Base-by-base conservation (phyloP, 2,797 vertebrate species). In the Pangasius macronema region DNA sequence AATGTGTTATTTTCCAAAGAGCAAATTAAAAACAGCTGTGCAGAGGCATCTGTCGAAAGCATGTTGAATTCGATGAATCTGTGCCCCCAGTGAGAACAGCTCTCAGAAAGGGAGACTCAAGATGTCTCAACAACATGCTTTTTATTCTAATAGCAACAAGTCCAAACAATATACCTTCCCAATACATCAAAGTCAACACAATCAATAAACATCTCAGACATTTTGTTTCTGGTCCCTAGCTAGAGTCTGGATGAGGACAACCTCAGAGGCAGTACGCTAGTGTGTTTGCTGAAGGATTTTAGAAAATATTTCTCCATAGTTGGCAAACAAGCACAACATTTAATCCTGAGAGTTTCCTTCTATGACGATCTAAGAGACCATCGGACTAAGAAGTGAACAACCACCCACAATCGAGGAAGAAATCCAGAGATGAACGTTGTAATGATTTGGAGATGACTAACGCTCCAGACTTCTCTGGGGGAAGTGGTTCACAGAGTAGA, bases 31-130 rank as follows among this genome's bases (percentile, higher is more conserved):
- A 85, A 42, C 84, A 86, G 79, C 49, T 86, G 77, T 16, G 39
- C 36, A 68, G 67, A 88, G 59, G 65, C 77, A 79, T 83, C 53
- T 72, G 84, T 70, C 61, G 22, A 72, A 57, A n/a, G 30, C 42
- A 82, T 70, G 59, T 30, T 73, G 68, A 86, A 84, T 68, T 82
- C 39, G 61, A 59, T 73, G 57, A 87, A 88, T 83, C 87, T 57
- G 46, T 33, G 20, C 63, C 81, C 84, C 49, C 70, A 76, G 61
- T 65, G 76, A 87, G 85, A 89, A 76, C 72, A 14, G 57, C n/a
- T 22, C 73, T 30, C 16, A 30, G 13, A 39, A 67, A 70, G 5
- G 11, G 53, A 59, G 84, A 59, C 27, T 61, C 36, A 63, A 75
- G 53, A 76, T 85, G 84, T 85, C 42, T 76, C 57, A 39, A 55